Percentiles rank a stretch among this genome's conserved stretches.
These are phyloP conservation scores for Cheirogaleus major DNA, from an alignment of 2,797 vertebrate species.

Conservation along the genomic window DNA sequence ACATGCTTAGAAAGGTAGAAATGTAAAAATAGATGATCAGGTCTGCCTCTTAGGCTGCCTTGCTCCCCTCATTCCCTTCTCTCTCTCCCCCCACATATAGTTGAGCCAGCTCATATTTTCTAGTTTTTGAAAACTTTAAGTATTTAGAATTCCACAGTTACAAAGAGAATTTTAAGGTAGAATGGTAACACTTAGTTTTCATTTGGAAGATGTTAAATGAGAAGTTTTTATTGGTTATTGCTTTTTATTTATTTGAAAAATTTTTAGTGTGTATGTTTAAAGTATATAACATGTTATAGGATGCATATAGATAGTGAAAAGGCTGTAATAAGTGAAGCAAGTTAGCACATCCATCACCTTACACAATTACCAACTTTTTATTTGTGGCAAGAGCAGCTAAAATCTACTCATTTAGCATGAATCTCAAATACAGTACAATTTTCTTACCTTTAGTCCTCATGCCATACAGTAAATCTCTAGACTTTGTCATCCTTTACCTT, in stretches of 20 bases:
- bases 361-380: background rate
- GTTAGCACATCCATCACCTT: background rate
- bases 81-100: background rate
- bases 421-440: background rate
- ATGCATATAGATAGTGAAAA: background rate
- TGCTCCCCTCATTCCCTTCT: background rate
- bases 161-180: background rate
- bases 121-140: conserved; percentile 16
- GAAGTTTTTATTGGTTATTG: conserved; percentile 69
- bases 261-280: background rate
- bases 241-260: background rate
- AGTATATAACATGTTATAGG: background rate
- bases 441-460: background rate
- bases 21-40: background rate
- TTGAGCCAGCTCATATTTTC: background rate
- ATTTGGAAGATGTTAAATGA: conserved; percentile 58
- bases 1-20: background rate
- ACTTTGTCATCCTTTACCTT: background rate
- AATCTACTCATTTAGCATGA: background rate
- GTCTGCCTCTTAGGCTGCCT: background rate
- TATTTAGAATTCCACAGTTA: conserved; percentile 13
- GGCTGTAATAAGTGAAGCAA: background rate
- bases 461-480: background rate
- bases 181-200: background rate
- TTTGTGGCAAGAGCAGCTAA: background rate